phyloP scores from a whole-genome alignment of 2,113 vertebrate genomes.

The Halcyon malimbica region DNA sequence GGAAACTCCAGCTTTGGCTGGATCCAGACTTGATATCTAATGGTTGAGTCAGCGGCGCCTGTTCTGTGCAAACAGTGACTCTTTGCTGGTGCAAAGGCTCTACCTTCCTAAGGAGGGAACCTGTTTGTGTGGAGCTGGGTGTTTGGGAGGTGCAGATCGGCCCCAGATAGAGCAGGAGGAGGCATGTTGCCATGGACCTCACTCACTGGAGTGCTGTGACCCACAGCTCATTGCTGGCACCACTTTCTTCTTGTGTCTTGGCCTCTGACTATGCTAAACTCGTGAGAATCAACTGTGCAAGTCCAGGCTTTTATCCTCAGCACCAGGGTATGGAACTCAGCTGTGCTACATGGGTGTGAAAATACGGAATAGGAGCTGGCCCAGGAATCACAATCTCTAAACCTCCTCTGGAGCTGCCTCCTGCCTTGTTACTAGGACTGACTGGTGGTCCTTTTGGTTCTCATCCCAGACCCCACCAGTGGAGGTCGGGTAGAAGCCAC shows the following conservation, averaged over 20 bases:
- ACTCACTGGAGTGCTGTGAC: neutral
- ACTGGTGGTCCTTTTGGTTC: neutral
- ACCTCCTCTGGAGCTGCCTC: neutral
- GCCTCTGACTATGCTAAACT: neutral
- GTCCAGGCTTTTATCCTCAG: neutral
- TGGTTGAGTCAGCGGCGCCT: neutral
- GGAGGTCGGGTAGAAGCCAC: neutral
- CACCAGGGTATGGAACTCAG: neutral
- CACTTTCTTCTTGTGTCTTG: neutral
- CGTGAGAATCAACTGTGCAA: neutral
- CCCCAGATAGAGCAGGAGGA: neutral
- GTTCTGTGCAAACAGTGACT: neutral
- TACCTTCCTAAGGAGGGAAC: neutral
- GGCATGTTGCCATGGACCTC: neutral
- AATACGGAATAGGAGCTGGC: neutral
- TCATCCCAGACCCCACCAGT: accelerated
- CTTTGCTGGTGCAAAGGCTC: neutral
- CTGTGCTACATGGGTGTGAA: neutral
- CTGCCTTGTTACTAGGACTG: neutral
- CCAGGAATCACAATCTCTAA: accelerated
- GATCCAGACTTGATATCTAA: neutral
- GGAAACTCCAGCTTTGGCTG: neutral
- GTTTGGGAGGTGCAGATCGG: neutral
- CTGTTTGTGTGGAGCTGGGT: neutral
- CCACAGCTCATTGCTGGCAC: neutral